Conservation (phyloP, 2,888 invertebrate genomes). For the Lacanobia oleracea region DNA sequence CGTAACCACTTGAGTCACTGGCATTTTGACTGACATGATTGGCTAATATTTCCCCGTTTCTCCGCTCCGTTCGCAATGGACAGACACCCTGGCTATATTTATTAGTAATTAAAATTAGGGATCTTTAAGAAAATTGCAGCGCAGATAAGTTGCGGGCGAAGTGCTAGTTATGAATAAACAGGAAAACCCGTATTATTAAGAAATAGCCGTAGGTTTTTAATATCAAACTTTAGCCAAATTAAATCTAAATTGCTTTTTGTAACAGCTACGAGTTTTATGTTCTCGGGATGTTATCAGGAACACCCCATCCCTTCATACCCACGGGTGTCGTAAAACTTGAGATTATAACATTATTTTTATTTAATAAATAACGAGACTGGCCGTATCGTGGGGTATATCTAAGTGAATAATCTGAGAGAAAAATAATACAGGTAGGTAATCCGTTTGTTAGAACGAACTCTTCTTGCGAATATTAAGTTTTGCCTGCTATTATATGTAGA, state of each 20-base stretch:
- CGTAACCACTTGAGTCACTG: too few relatives aligned
- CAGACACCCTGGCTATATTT: too few relatives aligned
- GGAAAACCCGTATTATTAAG: not conserved
- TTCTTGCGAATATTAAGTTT: not conserved
- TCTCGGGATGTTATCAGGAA: slow-evolving; percentile 42
- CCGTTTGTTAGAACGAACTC: not conserved
- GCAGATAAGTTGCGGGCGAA: too few relatives aligned
- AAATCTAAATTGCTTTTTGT: slow-evolving; percentile 35
- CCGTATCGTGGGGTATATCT: not conserved
- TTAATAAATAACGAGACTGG: slow-evolving; percentile 28
- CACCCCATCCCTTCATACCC: slow-evolving; percentile 30
- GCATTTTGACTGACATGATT: too few relatives aligned
- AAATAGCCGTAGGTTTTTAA: slow-evolving; percentile 1
- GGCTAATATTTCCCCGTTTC: too few relatives aligned
- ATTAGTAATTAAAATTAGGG: too few relatives aligned
- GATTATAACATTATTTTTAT: slow-evolving; percentile 45
- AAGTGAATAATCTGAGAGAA: not conserved
- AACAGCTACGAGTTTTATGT: slow-evolving; percentile 46
- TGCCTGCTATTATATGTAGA: not conserved
- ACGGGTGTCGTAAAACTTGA: slow-evolving; percentile 47
- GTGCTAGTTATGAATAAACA: not conserved
- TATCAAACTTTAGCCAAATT: slow-evolving; percentile 24
- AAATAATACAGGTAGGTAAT: not conserved
- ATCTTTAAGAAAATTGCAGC: too few relatives aligned
- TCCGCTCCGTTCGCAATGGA: too few relatives aligned